Base-by-base conservation (phyloP, 2,888 invertebrate species). In the Invenusta paracnida region DNA sequence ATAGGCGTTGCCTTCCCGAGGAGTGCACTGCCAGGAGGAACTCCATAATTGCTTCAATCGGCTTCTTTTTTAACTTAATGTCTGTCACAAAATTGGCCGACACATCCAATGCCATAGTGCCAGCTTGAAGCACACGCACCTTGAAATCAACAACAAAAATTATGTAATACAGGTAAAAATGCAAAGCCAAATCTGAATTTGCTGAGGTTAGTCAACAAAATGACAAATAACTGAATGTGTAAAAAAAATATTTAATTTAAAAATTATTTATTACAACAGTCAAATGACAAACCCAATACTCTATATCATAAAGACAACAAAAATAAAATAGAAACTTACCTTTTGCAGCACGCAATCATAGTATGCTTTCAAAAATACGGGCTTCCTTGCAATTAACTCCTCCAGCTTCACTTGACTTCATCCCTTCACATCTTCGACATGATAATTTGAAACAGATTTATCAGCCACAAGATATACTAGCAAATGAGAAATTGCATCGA, bases 101-200 rank as follows among this genome's bases (percentile, higher is more conserved):
- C 23, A 27, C 28, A 2, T 23, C 79, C 23, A 79, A 27, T 11
- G 2, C 79, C 23, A 27, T 79, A 2, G 5, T 79, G n/a, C 79
- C 79, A 79, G 79, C 79, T 79, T 79, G 79, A 23, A 79, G 79
- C 2, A 79, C 79, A 25, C 79, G 23, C 79, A 79, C 79, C 79
- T 79, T 48, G 48, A 48, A 48, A 48, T 48, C 48, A 48, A 48
- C 48, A 48, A 48, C 48, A 48, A 48, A 48, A 48, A 11, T 48
- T 17, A 48, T 48, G 5, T 11, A 48, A 11, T 17, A 11, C 5
- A 48, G 48, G 17, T 11, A 48, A 48, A 48, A 48, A 48, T 48
- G 48, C 48, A 11, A 48, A 48, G 48, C 48, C 48, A 48, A 48
- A 48, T 48, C 48, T 48, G 48, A 48, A 48, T 48, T 11, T 11